These are phyloP conservation scores for Drosophila testacea DNA, from an alignment of 2,888 invertebrate genomes.

Conservation along the genomic window DNA sequence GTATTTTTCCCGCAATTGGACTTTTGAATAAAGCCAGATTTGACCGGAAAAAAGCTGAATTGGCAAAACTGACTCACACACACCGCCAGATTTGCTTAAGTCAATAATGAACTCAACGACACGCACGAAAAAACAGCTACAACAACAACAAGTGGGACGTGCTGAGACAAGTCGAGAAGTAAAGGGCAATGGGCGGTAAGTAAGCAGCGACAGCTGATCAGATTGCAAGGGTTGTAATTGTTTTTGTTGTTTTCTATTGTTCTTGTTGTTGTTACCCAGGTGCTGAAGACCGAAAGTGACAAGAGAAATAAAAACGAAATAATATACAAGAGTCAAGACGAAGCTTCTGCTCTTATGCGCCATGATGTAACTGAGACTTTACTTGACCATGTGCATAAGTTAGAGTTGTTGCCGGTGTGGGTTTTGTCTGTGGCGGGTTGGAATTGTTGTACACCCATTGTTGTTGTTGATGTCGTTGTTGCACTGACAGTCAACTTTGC, in stretches of 20 bases:
- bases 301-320: slow-evolving; percentile 56
- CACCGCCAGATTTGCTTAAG: slow-evolving; percentile 47
- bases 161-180: slow-evolving; percentile 10
- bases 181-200: slow-evolving; percentile 63
- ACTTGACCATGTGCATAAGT: slow-evolving; percentile 55
- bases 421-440: slow-evolving; percentile 21
- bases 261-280: slow-evolving; percentile 19
- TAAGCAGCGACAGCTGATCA: slow-evolving; percentile 75
- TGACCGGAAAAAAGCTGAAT: slow-evolving; percentile 24
- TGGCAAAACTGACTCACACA: slow-evolving; percentile 14
- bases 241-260: slow-evolving; percentile 18
- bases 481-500: slow-evolving; percentile 67
- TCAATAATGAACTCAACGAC: slow-evolving; percentile 73
- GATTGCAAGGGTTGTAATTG: slow-evolving; percentile 72
- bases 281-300: slow-evolving; percentile 49
- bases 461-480: slow-evolving; percentile 32
- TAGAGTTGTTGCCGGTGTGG: slow-evolving; percentile 12
- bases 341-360: slow-evolving; percentile 20
- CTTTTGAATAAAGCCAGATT: too few relatives aligned
- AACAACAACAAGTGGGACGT: slow-evolving; percentile 23
- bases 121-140: slow-evolving; percentile 48
- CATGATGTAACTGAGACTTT: slow-evolving; percentile 61
- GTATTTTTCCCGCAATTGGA: too few relatives aligned
- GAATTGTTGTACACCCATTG: slow-evolving; percentile 28
- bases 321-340: slow-evolving; percentile 36